Evolutionary conservation across 2,888 invertebrate genomes (phyloP), one percentile per base, ranked within the genome.

Genomic region (Pasiphila rectangulata): DNA sequence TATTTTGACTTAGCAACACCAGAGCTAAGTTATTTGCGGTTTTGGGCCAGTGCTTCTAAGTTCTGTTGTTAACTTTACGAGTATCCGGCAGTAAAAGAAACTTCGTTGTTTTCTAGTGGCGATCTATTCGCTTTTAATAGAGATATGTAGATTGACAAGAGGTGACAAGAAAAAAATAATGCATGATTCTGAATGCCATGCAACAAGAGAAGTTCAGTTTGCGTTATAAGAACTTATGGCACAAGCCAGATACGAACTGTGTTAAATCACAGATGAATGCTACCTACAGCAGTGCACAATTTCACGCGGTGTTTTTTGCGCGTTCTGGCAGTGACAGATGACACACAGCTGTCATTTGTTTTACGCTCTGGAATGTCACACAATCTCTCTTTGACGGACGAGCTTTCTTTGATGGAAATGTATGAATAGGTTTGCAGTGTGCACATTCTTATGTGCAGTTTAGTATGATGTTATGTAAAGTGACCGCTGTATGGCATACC

Each of bases 321-420:
- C 29, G 36, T 49, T 49, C 43, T 44, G 49, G 41, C 49, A 37
- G 30, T 45, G 44, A 44, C 41, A 41, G 36, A 37, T 50, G 40
- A 32, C 36, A 41, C 9, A 17, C 37, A 34, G 9, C n/a, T 15
- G 9, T 16, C 32, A n/a, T 37, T 10, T 17, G 13, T 21, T 50
- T 34, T 37, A 40, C 46, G 39, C 32, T 17, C 24, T 39, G 38
- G 46, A 47, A 37, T 45, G 30, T 27, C 42, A 37, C 32, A 34
- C 20, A 48, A 41, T 45, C 48, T 48, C 45, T 35, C 51, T 40
- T 41, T 45, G 41, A 45, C 40, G 45, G 15, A 38, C 17, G 13
- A 15, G 15, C 17, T 44, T 42, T 38, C 52, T 52, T 52, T 52
- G 44, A 47, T 47, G 51, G 36, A 43, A 51, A 47, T 47, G 30